phyloP scores from a whole-genome alignment of 2,888 invertebrate species.

The Andrena hattorfiana region DNA sequence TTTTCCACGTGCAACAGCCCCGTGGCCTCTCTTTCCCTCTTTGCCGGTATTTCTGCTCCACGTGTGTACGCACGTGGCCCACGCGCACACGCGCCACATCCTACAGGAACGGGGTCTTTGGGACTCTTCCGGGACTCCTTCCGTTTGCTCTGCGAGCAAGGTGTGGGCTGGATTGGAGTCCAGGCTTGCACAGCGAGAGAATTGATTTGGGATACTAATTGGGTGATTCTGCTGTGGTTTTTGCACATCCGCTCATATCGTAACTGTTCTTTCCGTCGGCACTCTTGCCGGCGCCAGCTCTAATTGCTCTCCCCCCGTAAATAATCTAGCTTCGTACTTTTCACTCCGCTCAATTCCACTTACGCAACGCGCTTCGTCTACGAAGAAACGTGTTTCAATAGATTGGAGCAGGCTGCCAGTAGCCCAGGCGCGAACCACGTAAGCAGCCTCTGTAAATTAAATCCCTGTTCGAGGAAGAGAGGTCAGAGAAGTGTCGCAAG shows the following conservation, averaged over 20 bases:
- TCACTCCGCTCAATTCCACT: background rate
- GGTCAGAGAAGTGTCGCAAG: background rate
- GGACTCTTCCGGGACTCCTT: conserved; percentile 9
- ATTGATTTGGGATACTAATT: no score
- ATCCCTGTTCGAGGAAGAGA: background rate
- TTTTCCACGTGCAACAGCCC: conserved; percentile 12
- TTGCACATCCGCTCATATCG: no score
- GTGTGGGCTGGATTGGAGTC: no score
- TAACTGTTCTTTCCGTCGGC: no score
- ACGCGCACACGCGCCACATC: conserved; percentile 57
- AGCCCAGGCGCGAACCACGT: background rate
- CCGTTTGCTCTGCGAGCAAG: background rate
- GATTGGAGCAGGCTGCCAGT: background rate
- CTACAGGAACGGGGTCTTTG: background rate
- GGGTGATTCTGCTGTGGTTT: no score
- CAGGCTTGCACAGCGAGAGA: no score
- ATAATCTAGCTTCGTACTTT: background rate
- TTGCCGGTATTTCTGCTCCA: conserved; percentile 57
- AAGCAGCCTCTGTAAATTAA: conserved; percentile 27
- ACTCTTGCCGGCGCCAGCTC: no score
- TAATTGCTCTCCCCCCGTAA: background rate
- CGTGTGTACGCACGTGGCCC: conserved; percentile 72
- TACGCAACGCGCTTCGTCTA: background rate
- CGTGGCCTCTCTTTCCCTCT: conserved; percentile 21
- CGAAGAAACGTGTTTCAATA: background rate